Conservation (phyloP, 2,797 vertebrate species). For the Tragopan temminckii region DNA sequence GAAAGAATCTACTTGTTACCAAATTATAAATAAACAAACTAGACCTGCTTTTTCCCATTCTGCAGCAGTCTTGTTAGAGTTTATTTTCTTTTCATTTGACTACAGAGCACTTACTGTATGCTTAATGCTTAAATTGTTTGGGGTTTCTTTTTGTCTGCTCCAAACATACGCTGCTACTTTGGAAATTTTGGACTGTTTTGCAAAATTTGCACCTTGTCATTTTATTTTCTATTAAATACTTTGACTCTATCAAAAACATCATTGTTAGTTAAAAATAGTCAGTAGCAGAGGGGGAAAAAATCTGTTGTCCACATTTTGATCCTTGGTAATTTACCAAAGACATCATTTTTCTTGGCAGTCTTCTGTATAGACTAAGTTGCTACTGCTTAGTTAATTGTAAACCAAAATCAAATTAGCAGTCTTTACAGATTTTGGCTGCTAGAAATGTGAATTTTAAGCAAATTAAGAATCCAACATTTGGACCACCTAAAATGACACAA, state of each 20-base stretch:
- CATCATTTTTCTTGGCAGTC: constrained; percentile 85
- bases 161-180: constrained; percentile 63
- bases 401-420: constrained; percentile 86
- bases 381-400: constrained; percentile 87
- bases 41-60: constrained; percentile 80
- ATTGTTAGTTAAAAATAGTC: constrained; percentile 78
- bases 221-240: constrained; percentile 60
- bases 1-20: constrained; percentile 86
- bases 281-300: constrained; percentile 63
- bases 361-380: constrained; percentile 79
- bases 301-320: constrained; percentile 84
- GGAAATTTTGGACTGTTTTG: constrained; percentile 61
- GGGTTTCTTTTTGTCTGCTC: constrained; percentile 10
- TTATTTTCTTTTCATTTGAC: constrained; percentile 86
- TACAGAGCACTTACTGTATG: constrained; percentile 79
- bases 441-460: constrained; percentile 46
- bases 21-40: constrained; percentile 87
- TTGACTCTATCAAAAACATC: constrained; percentile 61
- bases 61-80: constrained; percentile 70
- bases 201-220: constrained; percentile 76
- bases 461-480: constrained; percentile 66
- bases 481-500: constrained; percentile 23
- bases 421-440: constrained; percentile 72
- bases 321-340: constrained; percentile 84
- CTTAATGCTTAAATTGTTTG: constrained; percentile 71